These are phyloP conservation scores for Rhombomys opimus DNA, from an alignment of 2,113 vertebrate species.

Conservation along the genomic window DNA sequence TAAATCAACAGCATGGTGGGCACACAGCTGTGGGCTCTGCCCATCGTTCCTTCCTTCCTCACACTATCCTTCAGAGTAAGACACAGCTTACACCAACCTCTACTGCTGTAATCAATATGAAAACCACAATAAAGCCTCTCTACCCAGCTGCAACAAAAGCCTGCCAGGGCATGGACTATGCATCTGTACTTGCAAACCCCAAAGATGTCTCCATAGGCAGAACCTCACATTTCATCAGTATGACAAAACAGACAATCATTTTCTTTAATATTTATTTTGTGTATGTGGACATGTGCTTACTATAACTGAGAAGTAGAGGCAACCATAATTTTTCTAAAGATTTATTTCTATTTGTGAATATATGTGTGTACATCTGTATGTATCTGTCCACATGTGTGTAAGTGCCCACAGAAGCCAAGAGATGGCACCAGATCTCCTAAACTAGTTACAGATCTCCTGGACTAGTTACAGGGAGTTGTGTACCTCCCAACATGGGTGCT, in stretches of 20 bases:
- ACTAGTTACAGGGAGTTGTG: not conserved
- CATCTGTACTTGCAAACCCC: not conserved
- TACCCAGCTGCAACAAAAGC: not conserved
- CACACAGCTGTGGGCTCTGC: not conserved
- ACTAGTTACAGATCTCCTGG: not conserved
- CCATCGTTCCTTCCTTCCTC: not conserved
- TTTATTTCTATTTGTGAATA: not conserved
- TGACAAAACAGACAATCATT: not conserved
- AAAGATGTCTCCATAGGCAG: not conserved
- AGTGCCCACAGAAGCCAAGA: not conserved
- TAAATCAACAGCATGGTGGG: rapidly evolving
- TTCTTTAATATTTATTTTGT: not conserved
- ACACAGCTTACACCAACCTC: not conserved
- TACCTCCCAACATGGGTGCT: not conserved
- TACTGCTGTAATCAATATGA: not conserved
- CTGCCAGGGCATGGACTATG: not conserved
- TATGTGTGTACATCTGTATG: not conserved
- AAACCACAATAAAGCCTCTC: not conserved
- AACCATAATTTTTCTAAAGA: not conserved
- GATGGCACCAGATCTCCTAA: not conserved
- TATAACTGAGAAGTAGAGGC: not conserved
- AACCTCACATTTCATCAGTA: not conserved
- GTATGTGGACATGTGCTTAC: not conserved
- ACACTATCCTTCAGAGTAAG: not conserved
- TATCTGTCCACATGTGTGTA: not conserved